Conservation (phyloP, 2,888 invertebrate species). For the Acholoe squamosa region DNA sequence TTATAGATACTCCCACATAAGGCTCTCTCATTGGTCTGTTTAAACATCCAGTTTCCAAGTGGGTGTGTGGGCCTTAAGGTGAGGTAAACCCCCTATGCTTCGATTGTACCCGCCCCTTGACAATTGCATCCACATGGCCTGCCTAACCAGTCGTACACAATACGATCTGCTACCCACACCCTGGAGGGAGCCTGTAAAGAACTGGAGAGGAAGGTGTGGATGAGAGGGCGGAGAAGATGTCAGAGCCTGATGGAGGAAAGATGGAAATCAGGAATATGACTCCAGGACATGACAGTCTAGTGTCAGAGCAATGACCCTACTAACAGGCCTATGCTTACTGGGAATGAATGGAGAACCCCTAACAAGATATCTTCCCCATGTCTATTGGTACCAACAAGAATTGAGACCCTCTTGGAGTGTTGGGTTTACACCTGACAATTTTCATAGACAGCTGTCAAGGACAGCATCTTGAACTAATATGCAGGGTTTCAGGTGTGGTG, state of each 20-base stretch:
- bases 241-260: neutral
- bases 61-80: no score
- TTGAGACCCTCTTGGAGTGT: neutral
- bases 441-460: neutral
- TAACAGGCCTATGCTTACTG: neutral
- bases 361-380: no score
- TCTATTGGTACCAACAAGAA: no score
- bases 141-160: conserved; percentile 9
- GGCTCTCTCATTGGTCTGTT: no score
- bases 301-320: neutral
- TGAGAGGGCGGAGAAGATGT: neutral
- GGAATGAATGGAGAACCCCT: no score
- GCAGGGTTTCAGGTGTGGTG: neutral
- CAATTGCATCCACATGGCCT: neutral
- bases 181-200: neutral
- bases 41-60: no score
- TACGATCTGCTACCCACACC: neutral
- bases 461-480: neutral
- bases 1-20: no score
- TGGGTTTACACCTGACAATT: conserved; percentile 4
- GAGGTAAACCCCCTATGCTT: no score
- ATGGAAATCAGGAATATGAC: neutral
- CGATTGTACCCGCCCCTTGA: neutral
- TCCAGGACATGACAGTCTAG: neutral
- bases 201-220: neutral